These are phyloP conservation scores for Criorhina ranunculi DNA, from an alignment of 2,888 invertebrate genomes.

Conservation along the genomic window DNA sequence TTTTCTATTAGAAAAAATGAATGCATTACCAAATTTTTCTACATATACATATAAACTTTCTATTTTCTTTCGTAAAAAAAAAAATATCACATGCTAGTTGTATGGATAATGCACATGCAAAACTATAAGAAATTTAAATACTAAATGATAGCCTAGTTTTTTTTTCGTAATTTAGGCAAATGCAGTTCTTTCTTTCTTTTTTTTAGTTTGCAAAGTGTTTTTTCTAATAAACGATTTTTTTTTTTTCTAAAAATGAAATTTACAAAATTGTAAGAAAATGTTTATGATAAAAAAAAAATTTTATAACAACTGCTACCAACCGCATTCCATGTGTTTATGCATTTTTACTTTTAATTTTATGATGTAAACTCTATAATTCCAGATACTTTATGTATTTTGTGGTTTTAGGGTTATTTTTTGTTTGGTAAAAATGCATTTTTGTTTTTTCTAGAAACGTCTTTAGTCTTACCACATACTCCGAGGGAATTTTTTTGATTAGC, in stretches of 20 bases:
- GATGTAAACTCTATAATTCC: slow-evolving; percentile 52
- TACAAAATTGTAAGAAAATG: slow-evolving; percentile 21
- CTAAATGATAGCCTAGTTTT: slow-evolving; percentile 42
- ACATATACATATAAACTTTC: background rate
- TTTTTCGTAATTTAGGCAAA: slow-evolving; percentile 18
- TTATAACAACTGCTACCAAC: slow-evolving; percentile 69
- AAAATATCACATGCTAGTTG: slow-evolving; percentile 48
- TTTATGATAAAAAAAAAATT: slow-evolving; percentile 29
- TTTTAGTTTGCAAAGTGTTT: slow-evolving; percentile 46
- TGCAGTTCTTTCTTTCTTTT: slow-evolving; percentile 24
- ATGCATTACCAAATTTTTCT: background rate
- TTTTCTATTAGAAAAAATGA: slow-evolving; percentile 33
- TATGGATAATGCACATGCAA: slow-evolving; percentile 64
- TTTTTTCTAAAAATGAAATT: slow-evolving; percentile 44
- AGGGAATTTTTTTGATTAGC: slow-evolving; percentile 29
- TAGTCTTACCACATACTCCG: slow-evolving; percentile 72
- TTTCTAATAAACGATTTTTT: slow-evolving; percentile 8
- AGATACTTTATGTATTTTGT: slow-evolving; percentile 66
- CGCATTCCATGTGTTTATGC: slow-evolving; percentile 68
- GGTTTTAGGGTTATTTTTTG: slow-evolving; percentile 58
- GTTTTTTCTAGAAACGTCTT: slow-evolving; percentile 43
- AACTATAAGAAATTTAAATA: slow-evolving; percentile 27
- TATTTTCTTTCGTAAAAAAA: slow-evolving; percentile 3
- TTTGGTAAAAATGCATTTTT: slow-evolving; percentile 52
- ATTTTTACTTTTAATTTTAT: slow-evolving; percentile 49